phyloP scores from a whole-genome alignment of 2,113 vertebrate genomes.

The Scomber scombrus region DNA sequence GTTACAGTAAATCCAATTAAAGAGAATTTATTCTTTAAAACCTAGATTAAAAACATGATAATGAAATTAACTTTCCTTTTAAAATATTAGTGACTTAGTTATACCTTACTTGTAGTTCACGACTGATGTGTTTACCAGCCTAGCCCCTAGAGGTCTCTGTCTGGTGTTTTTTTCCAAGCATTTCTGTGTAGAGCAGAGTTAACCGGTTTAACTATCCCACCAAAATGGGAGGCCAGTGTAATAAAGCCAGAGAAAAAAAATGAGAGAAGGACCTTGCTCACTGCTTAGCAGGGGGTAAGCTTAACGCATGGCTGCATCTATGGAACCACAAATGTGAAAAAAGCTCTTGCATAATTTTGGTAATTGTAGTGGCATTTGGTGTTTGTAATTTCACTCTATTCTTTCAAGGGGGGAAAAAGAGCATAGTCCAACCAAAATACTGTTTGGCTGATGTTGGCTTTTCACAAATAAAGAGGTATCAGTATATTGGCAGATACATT shows the following conservation, averaged over 20 bases:
- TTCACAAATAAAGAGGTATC: neutral
- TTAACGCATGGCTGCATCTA: constrained; percentile 64
- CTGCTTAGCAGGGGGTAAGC: constrained; percentile 64
- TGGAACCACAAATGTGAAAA: constrained; percentile 33
- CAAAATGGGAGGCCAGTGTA: constrained; percentile 27
- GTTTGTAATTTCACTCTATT: constrained; percentile 5
- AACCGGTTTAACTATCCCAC: constrained; percentile 64
- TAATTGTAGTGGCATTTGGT: constrained; percentile 21
- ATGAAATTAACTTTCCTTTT: neutral
- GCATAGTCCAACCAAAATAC: neutral
- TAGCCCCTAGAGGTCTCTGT: constrained; percentile 72
- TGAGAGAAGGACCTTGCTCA: constrained; percentile 52
- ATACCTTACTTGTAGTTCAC: constrained; percentile 1
- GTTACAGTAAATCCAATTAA: constrained; percentile 44
- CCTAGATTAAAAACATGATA: neutral
- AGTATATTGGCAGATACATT: neutral
- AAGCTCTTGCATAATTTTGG: constrained; percentile 30
- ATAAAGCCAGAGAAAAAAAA: constrained; percentile 41
- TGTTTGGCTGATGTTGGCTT: neutral
- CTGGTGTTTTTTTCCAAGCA: constrained; percentile 32
- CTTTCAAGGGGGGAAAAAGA: too few relatives aligned
- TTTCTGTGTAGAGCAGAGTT: constrained; percentile 36
- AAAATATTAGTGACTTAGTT: neutral
- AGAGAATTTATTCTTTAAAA: neutral
- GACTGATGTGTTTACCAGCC: constrained; percentile 15